phyloP scores from a whole-genome alignment of 2,888 invertebrate species.

The Choristoneura rosaceana region DNA sequence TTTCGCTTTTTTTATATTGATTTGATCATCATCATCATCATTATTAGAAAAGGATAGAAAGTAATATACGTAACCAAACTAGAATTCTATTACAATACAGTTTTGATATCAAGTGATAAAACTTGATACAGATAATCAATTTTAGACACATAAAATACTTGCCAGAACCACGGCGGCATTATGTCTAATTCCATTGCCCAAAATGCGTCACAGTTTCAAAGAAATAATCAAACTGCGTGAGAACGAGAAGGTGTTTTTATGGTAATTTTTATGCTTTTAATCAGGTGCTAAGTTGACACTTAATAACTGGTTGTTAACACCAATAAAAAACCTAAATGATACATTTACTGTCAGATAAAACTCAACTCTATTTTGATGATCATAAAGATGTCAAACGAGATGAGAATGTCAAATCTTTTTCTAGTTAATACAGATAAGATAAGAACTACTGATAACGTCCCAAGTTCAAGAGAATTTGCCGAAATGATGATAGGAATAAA shows the following conservation, averaged over 20 bases:
- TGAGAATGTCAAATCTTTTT: not conserved
- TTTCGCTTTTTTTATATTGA: no score
- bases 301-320: slow-evolving; percentile 46
- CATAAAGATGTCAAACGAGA: not conserved
- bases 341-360: not conserved
- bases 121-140: no score
- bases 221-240: slow-evolving; percentile 38
- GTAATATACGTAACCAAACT: no score
- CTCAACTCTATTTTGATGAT: not conserved
- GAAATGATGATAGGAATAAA: slow-evolving; percentile 27
- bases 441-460: slow-evolving; percentile 36
- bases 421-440: slow-evolving; percentile 27
- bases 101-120: no score
- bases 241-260: slow-evolving; percentile 39
- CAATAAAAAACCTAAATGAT: slow-evolving; percentile 30
- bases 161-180: not conserved
- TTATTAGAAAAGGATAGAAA: no score
- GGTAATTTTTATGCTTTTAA: slow-evolving; percentile 46
- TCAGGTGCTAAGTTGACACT: slow-evolving; percentile 47
- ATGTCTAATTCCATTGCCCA: slow-evolving; percentile 13
- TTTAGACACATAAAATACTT: not conserved
- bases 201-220: slow-evolving; percentile 27
- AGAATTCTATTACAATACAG: no score
- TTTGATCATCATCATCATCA: no score
- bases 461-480: slow-evolving; percentile 46